Evolutionary conservation across 1,140 invertebrate species (phyloP), one percentile per base, ranked within the genome.

Genomic region (Drosophila punjabiensis): DNA sequence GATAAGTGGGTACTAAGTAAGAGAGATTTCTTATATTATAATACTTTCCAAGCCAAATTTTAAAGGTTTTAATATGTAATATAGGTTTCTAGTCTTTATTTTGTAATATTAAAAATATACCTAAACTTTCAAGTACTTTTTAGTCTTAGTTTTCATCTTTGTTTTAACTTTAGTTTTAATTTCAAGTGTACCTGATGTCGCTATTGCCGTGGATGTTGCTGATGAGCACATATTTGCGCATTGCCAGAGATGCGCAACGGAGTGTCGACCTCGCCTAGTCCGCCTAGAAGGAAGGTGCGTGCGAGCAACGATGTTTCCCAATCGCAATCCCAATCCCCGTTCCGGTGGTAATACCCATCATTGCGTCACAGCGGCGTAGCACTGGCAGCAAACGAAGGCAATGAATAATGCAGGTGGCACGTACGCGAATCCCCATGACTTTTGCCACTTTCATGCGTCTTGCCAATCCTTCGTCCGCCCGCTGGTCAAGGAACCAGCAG

Each of bases 181-280:
- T 39, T 28, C 0, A 16, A 56, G 55, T 52, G 70, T 43, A 24
- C 14, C 9, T 48, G 71, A 39, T 66, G 69, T 59, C 32, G 65
- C 39, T 35, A 58, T 55, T 30, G 45, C 33, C 53, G 68, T 77
- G 13, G 63, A 37, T 78, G 76, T 71, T 32, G 74, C 66, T 71
- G 60, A 53, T 84, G 78, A 81, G 81, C 81, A 88, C 66, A 88
- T 88, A 88, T 88, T 88, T 88, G 84, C 79, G 33, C 67, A 71
- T 79, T 79, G 64, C 69, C 85, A 90, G 85, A 88, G 85, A 88
- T 88, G 85, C 85, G 86, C 86, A 88, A 89, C 85, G 78, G 83
- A 70, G 76, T 79, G 81, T 39, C 84, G 85, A 89, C 85, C 85
- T 89, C 84, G 85, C 84, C 85, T 88, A 81, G 69, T 70, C 83